phyloP scores from a whole-genome alignment of 2,888 invertebrate species.

The Sminthurinus aureus region DNA sequence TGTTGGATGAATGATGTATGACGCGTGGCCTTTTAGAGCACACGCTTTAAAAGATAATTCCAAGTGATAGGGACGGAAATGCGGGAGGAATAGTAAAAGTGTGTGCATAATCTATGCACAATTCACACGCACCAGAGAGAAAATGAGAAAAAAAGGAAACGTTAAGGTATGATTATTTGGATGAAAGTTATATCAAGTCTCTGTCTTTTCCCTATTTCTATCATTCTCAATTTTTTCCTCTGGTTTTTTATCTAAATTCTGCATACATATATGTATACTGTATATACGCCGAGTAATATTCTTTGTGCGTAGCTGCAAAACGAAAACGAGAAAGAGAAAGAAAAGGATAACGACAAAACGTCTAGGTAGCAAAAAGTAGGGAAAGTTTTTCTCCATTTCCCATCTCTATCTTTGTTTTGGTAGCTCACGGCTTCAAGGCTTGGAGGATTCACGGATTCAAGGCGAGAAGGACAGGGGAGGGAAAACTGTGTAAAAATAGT shows the following conservation, averaged over 20 bases:
- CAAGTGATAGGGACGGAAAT: constrained; percentile 22
- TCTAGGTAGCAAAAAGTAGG: not conserved
- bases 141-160: not conserved
- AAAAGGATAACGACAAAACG: not conserved
- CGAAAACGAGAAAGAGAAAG: not conserved
- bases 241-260: not conserved
- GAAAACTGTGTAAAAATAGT: too few species aligned
- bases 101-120: constrained; percentile 1
- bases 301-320: not conserved
- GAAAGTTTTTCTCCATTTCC: not conserved
- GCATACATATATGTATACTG: not conserved
- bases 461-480: not conserved
- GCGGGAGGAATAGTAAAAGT: constrained; percentile 12
- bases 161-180: not conserved
- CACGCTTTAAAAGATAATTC: constrained; percentile 25
- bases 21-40: not conserved
- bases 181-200: not conserved
- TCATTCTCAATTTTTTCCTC: not conserved
- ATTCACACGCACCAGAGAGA: constrained; percentile 20
- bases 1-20: too few species aligned
- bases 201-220: too few species aligned
- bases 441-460: not conserved
- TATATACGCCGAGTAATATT: not conserved
- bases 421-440: not conserved
- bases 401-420: not conserved